Percentiles rank a stretch among this genome's conserved stretches.
Evolutionary conservation across 2,113 vertebrate species (phyloP).

Genomic region (Tetraodon nigroviridis): DNA sequence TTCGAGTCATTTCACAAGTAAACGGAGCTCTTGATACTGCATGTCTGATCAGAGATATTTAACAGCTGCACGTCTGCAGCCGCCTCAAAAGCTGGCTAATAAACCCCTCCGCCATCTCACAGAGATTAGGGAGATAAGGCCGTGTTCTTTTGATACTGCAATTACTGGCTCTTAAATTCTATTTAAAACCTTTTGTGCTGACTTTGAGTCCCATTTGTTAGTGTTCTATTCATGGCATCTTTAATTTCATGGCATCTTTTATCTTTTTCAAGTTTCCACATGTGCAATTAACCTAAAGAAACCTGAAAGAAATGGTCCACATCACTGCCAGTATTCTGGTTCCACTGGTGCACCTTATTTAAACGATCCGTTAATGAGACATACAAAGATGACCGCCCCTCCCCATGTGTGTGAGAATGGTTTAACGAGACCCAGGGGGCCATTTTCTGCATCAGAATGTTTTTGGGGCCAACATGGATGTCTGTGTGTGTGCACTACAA

Average conservation of each 20-base stretch:
- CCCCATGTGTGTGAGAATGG: too few relatives aligned
- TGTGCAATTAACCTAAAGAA: too few relatives aligned
- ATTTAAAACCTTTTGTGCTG: not conserved
- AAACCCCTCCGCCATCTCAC: slow-evolving; percentile 45
- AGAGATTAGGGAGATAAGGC: slow-evolving; percentile 31
- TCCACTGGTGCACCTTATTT: too few relatives aligned
- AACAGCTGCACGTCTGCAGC: slow-evolving; percentile 63
- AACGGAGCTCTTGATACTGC: slow-evolving; percentile 54
- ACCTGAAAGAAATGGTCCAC: too few relatives aligned
- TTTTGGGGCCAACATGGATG: too few relatives aligned
- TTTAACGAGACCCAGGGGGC: too few relatives aligned
- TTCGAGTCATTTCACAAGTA: slow-evolving; percentile 41
- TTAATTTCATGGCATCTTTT: not conserved
- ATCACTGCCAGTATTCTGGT: too few relatives aligned
- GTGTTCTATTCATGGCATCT: not conserved
- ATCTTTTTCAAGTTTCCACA: not conserved
- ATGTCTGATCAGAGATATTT: slow-evolving; percentile 62
- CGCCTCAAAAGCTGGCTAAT: slow-evolving; percentile 45
- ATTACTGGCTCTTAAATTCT: not conserved
- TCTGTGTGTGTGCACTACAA: too few relatives aligned
- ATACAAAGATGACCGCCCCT: too few relatives aligned
- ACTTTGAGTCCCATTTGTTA: not conserved
- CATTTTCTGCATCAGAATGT: too few relatives aligned
- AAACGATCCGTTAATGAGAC: too few relatives aligned
- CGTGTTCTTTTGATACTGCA: slow-evolving; percentile 11